Evolutionary conservation across 2,113 vertebrate genomes (phyloP).

Genomic region (Hippocampus barbouri): DNA sequence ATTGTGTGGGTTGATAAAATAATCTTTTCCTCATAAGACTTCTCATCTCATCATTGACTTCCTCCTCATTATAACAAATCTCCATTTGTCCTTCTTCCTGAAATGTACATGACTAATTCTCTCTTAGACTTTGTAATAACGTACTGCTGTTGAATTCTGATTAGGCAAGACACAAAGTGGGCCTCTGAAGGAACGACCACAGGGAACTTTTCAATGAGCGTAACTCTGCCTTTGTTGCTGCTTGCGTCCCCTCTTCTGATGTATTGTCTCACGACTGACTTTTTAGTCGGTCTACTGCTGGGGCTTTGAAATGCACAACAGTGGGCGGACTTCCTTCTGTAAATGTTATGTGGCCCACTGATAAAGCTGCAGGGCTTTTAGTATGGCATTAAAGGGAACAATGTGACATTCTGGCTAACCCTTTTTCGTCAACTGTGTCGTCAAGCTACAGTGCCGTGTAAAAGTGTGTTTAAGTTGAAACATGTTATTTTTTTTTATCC

Average conservation of each 20-base stretch:
- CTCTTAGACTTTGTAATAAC: slow-evolving; percentile 46
- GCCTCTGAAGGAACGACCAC: slow-evolving; percentile 41
- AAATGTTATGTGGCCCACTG: slow-evolving; percentile 42
- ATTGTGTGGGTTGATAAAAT: slow-evolving; percentile 7
- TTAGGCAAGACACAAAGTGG: slow-evolving; percentile 25
- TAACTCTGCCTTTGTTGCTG: slow-evolving; percentile 26
- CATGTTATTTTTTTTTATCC: too few species aligned
- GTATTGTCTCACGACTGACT: slow-evolving; percentile 52
- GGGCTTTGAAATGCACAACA: slow-evolving; percentile 56
- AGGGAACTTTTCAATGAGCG: slow-evolving; percentile 40
- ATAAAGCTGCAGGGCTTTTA: slow-evolving; percentile 28
- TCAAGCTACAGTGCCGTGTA: slow-evolving; percentile 3
- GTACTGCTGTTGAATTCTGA: slow-evolving; percentile 42
- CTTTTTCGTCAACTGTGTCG: slow-evolving; percentile 26
- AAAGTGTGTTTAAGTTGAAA: too few species aligned
- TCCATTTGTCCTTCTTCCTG: slow-evolving; percentile 25
- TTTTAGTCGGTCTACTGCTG: slow-evolving; percentile 37
- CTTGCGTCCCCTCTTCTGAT: slow-evolving; percentile 45
- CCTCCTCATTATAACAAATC: slow-evolving; percentile 12
- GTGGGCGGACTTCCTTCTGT: slow-evolving; percentile 54
- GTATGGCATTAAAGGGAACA: slow-evolving; percentile 53
- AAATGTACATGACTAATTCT: slow-evolving; percentile 38
- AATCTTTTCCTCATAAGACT: neutral
- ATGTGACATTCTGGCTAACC: slow-evolving; percentile 12
- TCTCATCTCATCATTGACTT: neutral